Percentiles rank a stretch among this genome's conserved stretches.
Conservation (phyloP, 2,888 invertebrate genomes). For the Eulithis prunata region DNA sequence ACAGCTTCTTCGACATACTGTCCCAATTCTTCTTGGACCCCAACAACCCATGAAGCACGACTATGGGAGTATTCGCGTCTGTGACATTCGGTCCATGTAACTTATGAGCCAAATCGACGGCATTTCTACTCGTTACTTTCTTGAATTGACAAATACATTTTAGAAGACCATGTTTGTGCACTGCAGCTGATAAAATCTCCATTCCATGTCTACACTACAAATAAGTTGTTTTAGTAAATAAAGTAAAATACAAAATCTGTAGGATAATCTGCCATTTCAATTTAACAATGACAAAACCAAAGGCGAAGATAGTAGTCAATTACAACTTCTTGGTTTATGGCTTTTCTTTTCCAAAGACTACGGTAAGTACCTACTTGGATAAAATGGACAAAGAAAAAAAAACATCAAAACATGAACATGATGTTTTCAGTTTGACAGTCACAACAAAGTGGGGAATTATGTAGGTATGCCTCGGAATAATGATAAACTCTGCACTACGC, state of each 20-base stretch:
- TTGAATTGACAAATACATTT: constrained; percentile 19
- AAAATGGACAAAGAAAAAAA: too few relatives aligned
- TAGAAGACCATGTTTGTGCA: constrained; percentile 18
- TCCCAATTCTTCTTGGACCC: constrained; percentile 98
- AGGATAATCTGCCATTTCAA: constrained; percentile 2
- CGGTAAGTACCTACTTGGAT: too few relatives aligned
- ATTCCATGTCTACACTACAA: constrained; percentile 45
- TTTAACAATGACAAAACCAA: neutral
- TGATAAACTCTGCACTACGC: too few relatives aligned
- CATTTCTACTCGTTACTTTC: constrained; percentile 18
- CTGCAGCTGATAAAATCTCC: constrained; percentile 40
- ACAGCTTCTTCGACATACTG: constrained; percentile 89
- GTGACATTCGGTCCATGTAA: constrained; percentile 49
- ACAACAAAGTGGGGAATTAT: too few relatives aligned
- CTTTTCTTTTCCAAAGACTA: too few relatives aligned
- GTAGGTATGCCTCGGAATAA: too few relatives aligned
- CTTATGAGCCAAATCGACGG: constrained; percentile 87
- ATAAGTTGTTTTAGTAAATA: constrained; percentile 10
- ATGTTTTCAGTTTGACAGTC: too few relatives aligned
- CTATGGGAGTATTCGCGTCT: constrained; percentile 82
- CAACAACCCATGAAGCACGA: constrained; percentile 95
- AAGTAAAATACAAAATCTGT: constrained; percentile 4
- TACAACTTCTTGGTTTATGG: too few relatives aligned
- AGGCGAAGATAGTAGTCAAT: too few relatives aligned
- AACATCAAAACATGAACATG: too few relatives aligned